Conservation (phyloP, 2,888 invertebrate genomes). For the Liopterus haemorrhoidalis region DNA sequence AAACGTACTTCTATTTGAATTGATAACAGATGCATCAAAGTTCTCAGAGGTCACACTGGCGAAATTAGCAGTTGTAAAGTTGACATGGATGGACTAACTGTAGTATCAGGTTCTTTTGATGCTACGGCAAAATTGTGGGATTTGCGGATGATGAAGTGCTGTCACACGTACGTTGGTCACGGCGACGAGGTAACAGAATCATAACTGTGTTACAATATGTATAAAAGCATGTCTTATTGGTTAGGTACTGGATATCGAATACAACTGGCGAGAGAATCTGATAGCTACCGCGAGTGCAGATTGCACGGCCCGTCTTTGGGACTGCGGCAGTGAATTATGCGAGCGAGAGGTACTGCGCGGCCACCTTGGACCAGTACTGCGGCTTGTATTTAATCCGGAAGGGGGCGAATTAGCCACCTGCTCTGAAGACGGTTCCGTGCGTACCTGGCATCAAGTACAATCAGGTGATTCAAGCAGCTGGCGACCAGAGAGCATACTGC, state of each 20-base stretch:
- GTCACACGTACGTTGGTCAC: conserved; percentile 68
- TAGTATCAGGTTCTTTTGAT: conserved; percentile 73
- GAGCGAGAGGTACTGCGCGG: conserved; percentile 12
- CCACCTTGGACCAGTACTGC: conserved; percentile 21
- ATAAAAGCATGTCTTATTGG: no score
- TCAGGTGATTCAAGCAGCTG: neutral
- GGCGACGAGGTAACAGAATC: no score
- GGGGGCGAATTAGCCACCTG: conserved; percentile 62
- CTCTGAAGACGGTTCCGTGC: conserved; percentile 68
- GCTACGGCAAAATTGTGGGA: conserved; percentile 73
- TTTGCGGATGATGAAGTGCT: conserved; percentile 58
- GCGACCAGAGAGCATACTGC: no score
- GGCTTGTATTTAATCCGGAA: conserved; percentile 76
- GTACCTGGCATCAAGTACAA: conserved; percentile 64
- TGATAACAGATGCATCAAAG: conserved; percentile 10
- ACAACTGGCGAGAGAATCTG: no score
- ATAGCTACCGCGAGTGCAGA: conserved; percentile 73
- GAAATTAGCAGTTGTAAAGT: conserved; percentile 66
- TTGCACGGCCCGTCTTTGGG: conserved; percentile 67
- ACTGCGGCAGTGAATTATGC: no score
- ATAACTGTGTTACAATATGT: no score
- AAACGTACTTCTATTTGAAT: neutral
- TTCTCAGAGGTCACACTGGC: conserved; percentile 53
- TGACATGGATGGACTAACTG: conserved; percentile 60
- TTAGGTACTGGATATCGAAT: no score